Conservation (phyloP, 2,113 vertebrate genomes). For the Uria lomvia region DNA sequence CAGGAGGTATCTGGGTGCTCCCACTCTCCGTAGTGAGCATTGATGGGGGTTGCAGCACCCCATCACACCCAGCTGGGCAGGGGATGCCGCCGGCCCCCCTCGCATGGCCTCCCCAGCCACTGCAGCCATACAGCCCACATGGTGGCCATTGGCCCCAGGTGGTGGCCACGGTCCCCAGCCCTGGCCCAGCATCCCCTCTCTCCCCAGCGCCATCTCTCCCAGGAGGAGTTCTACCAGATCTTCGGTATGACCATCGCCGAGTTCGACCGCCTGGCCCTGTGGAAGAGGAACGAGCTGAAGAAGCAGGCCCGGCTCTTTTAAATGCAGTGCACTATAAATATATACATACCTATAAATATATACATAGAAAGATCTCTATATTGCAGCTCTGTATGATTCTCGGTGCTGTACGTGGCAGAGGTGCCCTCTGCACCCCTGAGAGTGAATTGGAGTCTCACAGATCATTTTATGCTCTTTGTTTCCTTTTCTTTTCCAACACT, state of each 20-base stretch:
- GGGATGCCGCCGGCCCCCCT: neutral
- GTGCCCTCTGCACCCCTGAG: slow-evolving; percentile 48
- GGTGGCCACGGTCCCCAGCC: neutral
- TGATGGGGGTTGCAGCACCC: neutral
- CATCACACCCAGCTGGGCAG: rapidly evolving
- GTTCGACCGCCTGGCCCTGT: slow-evolving; percentile 95
- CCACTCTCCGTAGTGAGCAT: rapidly evolving
- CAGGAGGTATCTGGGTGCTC: no score
- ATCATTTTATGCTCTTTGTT: slow-evolving; percentile 36
- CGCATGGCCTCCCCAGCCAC: rapidly evolving
- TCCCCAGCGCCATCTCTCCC: slow-evolving; percentile 90
- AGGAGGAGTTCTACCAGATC: slow-evolving; percentile 94
- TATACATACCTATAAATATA: slow-evolving; percentile 79
- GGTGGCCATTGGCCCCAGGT: rapidly evolving
- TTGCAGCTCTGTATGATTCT: slow-evolving; percentile 71
- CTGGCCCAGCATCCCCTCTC: neutral
- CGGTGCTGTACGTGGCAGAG: slow-evolving; percentile 48
- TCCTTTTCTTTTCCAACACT: neutral
- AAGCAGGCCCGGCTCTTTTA: slow-evolving; percentile 97
- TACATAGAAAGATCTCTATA: slow-evolving; percentile 74
- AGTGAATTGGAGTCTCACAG: slow-evolving; percentile 57
- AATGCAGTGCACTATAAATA: slow-evolving; percentile 72
- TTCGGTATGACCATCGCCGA: slow-evolving; percentile 96
- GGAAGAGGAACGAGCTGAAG: slow-evolving; percentile 98
- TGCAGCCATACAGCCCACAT: rapidly evolving